phyloP scores from a whole-genome alignment of 1,140 invertebrate species.

The Copidosoma floridanum region DNA sequence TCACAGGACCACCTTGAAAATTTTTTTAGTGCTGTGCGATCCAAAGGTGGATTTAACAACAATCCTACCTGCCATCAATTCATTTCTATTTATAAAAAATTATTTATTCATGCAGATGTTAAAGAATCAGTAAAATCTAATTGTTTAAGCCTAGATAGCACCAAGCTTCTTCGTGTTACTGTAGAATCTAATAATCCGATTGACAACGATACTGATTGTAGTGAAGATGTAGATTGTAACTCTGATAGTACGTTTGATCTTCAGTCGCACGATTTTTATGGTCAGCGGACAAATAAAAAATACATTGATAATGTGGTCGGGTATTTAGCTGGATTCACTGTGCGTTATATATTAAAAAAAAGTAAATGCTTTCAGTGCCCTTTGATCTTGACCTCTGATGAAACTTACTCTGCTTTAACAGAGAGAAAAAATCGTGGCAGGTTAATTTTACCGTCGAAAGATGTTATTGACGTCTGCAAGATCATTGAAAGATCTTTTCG shows the following conservation, averaged over 20 bases:
- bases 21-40: constrained; percentile 1
- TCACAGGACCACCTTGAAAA: background rate
- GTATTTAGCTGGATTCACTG: constrained; percentile 2
- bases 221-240: background rate
- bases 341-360: constrained; percentile 1
- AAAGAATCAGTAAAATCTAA: background rate
- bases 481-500: background rate
- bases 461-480: background rate
- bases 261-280: background rate
- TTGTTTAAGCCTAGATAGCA: constrained; percentile 6
- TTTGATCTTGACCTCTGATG: background rate
- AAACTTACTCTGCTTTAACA: background rate
- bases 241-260: background rate
- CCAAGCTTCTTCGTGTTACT: background rate
- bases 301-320: constrained; percentile 9
- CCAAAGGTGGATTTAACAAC: background rate
- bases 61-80: constrained; percentile 15
- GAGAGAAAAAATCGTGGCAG: background rate
- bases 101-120: background rate
- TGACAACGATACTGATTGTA: background rate
- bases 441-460: background rate
- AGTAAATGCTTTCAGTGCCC: background rate
- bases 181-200: background rate
- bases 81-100: background rate
- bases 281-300: background rate